Evolutionary conservation across 2,113 vertebrate species (phyloP).

Genomic region (Oncorhynchus tshawytscha): DNA sequence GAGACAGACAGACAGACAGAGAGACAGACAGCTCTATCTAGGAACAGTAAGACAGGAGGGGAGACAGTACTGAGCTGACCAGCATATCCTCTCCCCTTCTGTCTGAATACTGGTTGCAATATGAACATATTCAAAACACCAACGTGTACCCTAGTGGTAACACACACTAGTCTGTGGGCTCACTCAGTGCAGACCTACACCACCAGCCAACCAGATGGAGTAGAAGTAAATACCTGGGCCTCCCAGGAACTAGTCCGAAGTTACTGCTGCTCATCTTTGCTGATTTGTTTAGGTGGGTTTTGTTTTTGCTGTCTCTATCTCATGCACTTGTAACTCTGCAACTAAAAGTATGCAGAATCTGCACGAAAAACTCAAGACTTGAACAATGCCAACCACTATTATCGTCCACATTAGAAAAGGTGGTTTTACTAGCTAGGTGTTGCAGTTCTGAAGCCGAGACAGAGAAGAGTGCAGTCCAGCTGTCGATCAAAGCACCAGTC

Average conservation of each 20-base stretch:
- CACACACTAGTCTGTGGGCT: background rate
- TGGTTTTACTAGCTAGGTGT: background rate
- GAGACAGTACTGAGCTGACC: background rate
- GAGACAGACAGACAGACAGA: too few relatives aligned
- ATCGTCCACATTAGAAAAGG: background rate
- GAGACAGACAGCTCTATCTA: background rate
- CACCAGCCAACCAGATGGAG: slow-evolving; percentile 22
- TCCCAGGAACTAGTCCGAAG: too few relatives aligned
- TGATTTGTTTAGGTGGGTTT: too few relatives aligned
- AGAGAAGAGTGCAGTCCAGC: slow-evolving; percentile 13
- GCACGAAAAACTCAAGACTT: too few relatives aligned
- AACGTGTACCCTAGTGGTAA: background rate
- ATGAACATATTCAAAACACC: slow-evolving; percentile 14
- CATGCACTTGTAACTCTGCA: too few relatives aligned
- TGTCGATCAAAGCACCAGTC: slow-evolving; percentile 11
- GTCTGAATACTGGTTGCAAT: slow-evolving; percentile 25
- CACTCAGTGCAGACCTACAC: slow-evolving; percentile 40
- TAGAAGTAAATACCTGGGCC: too few relatives aligned
- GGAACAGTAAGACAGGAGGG: background rate
- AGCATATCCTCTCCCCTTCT: slow-evolving; percentile 2
- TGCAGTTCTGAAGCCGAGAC: slow-evolving; percentile 22
- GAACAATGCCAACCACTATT: too few relatives aligned
- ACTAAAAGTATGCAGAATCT: too few relatives aligned
- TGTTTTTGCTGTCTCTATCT: too few relatives aligned
- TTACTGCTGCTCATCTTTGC: too few relatives aligned